phyloP scores from a whole-genome alignment of 2,113 vertebrate species.

The Nansenia antarctica region DNA sequence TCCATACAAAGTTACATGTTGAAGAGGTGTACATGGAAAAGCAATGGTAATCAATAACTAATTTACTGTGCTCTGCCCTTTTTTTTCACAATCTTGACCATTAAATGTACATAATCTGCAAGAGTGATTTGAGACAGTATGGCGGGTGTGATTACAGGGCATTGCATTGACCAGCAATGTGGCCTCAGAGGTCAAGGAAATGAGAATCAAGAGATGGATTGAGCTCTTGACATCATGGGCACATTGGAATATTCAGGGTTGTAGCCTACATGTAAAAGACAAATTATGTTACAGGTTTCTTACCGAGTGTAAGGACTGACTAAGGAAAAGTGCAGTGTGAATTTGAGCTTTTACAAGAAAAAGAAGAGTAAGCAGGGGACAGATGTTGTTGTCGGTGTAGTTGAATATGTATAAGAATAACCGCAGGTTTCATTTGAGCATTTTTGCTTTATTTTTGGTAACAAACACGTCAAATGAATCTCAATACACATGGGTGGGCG shows the following conservation, averaged over 20 bases:
- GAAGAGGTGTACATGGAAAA: slow-evolving; percentile 48
- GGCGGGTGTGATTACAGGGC: slow-evolving; percentile 56
- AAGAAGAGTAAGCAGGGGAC: no score
- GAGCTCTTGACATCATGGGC: neutral
- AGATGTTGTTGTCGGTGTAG: slow-evolving; percentile 15
- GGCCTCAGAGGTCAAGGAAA: no score
- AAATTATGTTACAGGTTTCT: neutral
- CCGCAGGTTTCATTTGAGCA: slow-evolving; percentile 52
- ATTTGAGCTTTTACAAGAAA: no score
- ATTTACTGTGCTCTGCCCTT: slow-evolving; percentile 42
- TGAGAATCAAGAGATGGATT: neutral
- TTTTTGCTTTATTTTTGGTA: slow-evolving; percentile 64
- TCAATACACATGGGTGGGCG: slow-evolving; percentile 29
- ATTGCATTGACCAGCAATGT: slow-evolving; percentile 43
- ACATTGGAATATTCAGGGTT: neutral
- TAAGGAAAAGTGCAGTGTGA: neutral
- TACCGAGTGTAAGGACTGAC: no score
- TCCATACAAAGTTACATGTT: slow-evolving; percentile 47
- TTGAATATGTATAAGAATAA: slow-evolving; percentile 42
- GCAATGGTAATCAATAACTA: slow-evolving; percentile 47
- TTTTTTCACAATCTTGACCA: slow-evolving; percentile 42
- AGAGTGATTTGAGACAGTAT: slow-evolving; percentile 37
- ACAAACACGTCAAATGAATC: slow-evolving; percentile 60
- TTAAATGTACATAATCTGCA: slow-evolving; percentile 41
- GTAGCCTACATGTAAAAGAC: neutral